Conservation (phyloP, 2,888 invertebrate genomes). For the Tetanocera ferruginea region DNA sequence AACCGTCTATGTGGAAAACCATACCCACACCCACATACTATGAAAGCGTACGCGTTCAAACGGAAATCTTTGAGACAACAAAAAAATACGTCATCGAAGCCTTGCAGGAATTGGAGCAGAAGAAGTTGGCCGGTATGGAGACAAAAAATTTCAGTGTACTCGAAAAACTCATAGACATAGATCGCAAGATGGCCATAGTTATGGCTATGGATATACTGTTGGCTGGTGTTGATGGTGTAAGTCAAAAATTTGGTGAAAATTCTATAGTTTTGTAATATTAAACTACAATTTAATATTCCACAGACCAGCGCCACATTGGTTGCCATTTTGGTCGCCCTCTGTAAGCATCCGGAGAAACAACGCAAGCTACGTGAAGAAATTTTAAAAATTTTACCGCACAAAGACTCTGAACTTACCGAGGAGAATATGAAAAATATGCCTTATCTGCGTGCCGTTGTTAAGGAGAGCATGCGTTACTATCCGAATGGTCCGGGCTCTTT, state of each 20-base stretch:
- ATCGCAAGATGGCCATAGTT: slow-evolving; percentile 75
- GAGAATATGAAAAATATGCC: slow-evolving; percentile 71
- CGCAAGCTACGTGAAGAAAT: slow-evolving; percentile 75
- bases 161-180: slow-evolving; percentile 75
- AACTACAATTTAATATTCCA: too few relatives aligned
- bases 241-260: slow-evolving; percentile 45
- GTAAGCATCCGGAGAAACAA: slow-evolving; percentile 77
- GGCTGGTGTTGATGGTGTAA: slow-evolving; percentile 82
- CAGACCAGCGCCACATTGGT: slow-evolving; percentile 60
- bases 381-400: slow-evolving; percentile 56
- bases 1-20: slow-evolving; percentile 63
- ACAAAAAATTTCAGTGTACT: slow-evolving; percentile 73
- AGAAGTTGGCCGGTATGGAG: slow-evolving; percentile 52
- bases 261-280: neutral
- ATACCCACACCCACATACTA: slow-evolving; percentile 61
- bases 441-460: slow-evolving; percentile 81
- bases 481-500: slow-evolving; percentile 74
- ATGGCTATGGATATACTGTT: slow-evolving; percentile 81
- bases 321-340: slow-evolving; percentile 67
- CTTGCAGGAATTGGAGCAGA: slow-evolving; percentile 53
- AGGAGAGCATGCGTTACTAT: slow-evolving; percentile 77
- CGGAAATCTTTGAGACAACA: slow-evolving; percentile 55
- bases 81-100: slow-evolving; percentile 65
- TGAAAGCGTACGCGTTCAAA: slow-evolving; percentile 53
- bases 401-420: slow-evolving; percentile 69